These are phyloP conservation scores for Sarcophaga subvicina DNA, from an alignment of 2,888 invertebrate species.

Conservation along the genomic window DNA sequence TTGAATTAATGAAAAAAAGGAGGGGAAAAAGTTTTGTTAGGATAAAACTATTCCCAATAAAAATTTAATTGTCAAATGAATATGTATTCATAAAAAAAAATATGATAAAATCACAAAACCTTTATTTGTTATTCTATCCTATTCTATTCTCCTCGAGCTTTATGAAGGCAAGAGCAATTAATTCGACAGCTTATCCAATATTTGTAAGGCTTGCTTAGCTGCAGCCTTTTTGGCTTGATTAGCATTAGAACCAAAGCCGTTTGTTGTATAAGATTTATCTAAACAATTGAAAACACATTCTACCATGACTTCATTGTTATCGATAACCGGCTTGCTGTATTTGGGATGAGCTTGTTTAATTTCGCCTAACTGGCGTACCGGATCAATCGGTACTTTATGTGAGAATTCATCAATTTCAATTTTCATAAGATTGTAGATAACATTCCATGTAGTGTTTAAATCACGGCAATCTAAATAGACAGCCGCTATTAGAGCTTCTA, in stretches of 20 bases:
- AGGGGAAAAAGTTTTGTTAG: too few relatives aligned
- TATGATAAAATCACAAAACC: too few relatives aligned
- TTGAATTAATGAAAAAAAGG: too few relatives aligned
- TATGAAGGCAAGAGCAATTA: conserved; percentile 10
- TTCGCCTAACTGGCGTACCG: conserved; percentile 93
- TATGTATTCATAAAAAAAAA: too few relatives aligned
- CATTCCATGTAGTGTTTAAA: conserved; percentile 89
- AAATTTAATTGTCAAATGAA: too few relatives aligned
- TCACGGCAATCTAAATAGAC: conserved; percentile 93
- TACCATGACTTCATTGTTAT: conserved; percentile 83
- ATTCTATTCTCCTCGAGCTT: too few relatives aligned
- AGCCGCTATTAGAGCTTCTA: conserved; percentile 96
- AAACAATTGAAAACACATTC: conserved; percentile 85
- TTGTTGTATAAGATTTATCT: conserved; percentile 84
- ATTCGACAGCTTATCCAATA: conserved; percentile 67
- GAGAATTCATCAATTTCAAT: conserved; percentile 93
- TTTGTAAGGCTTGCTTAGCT: conserved; percentile 88
- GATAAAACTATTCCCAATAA: too few relatives aligned
- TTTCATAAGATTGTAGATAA: conserved; percentile 92
- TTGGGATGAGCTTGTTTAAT: conserved; percentile 88
- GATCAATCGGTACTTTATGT: conserved; percentile 92
- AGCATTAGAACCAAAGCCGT: conserved; percentile 88
- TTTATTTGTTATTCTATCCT: too few relatives aligned
- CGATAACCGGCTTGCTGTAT: conserved; percentile 82
- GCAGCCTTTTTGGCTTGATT: conserved; percentile 89